Evolutionary conservation across 2,888 invertebrate genomes (phyloP), one percentile per base, ranked within the genome.

Genomic region (Erannis defoliaria): DNA sequence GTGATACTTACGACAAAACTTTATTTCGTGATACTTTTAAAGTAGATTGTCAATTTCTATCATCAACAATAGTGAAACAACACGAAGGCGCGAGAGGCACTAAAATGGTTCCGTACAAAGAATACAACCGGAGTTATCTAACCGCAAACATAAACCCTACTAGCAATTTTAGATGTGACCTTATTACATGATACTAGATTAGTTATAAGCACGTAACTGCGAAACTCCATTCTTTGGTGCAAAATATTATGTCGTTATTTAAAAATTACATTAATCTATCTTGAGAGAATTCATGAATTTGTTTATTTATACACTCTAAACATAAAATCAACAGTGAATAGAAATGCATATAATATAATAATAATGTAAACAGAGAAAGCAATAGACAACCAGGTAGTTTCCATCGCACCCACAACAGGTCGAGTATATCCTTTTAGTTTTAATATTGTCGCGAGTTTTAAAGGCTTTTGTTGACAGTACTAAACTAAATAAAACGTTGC

Each of bases 301-400:
- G 50, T 61, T 55, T 59, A 67, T n/a, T n/a, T n/a, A n/a, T n/a
- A 58, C 66, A 59, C 59, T 23, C 31, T 45, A 55, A 66, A 67
- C 61, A 48, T 42, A 45, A 65, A 60, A 55, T 37, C 55, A 33
- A 64, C 54, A 63, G 16, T 42, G 38, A 48, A 62, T 59, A 55
- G 10, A 57, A 67, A 65, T 64, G 57, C 49, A 64, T 51, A 62
- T 38, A 62, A 43, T 35, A 50, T 23, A n/a, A n/a, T n/a, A n/a
- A 40, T 40, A 40, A 18, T 65, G 59, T 60, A 46, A 50, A 65
- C 50, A 42, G 62, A 59, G 61, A 26, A 26, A 26, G 26, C 26
- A 26, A 26, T 26, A 26, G 26, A 26, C 4, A 5, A 6, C 26
- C 8, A 26, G 26, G 8, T 26, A 2, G 23, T 2, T 23, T 23